These are phyloP conservation scores for Pao palembangensis DNA, from an alignment of 2,113 vertebrate genomes.

Conservation along the genomic window DNA sequence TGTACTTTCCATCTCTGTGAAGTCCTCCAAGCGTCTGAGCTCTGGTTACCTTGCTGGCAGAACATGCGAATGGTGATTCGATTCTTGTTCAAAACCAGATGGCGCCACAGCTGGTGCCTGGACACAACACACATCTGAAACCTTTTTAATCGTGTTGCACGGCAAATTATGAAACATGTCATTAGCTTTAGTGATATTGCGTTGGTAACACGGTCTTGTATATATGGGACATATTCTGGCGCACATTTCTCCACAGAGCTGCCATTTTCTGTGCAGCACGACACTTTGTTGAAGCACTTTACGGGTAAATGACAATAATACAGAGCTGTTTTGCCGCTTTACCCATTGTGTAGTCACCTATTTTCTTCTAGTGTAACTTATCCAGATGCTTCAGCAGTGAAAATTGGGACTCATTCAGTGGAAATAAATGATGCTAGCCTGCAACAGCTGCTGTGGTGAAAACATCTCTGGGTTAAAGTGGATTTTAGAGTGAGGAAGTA, in stretches of 20 bases:
- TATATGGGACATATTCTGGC: constrained; percentile 10
- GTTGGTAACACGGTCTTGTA: not conserved
- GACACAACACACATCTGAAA: constrained; percentile 32
- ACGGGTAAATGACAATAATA: not conserved
- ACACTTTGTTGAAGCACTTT: not conserved
- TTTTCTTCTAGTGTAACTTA: constrained; percentile 10
- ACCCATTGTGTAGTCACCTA: not conserved
- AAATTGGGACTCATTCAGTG: not conserved
- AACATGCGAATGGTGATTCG: constrained; percentile 11
- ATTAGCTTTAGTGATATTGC: constrained; percentile 4
- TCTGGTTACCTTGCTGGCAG: constrained; percentile 15
- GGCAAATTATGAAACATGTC: constrained; percentile 26
- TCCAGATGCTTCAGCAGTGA: constrained; percentile 35
- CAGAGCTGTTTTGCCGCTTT: not conserved
- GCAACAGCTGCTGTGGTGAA: too few relatives aligned
- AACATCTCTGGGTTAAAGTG: too few relatives aligned
- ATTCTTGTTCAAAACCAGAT: constrained; percentile 39
- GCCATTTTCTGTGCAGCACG: not conserved
- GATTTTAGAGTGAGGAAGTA: too few relatives aligned
- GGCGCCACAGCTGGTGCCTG: constrained; percentile 34
- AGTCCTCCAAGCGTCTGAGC: not conserved
- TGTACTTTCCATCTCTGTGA: not conserved
- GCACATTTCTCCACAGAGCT: not conserved
- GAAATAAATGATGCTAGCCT: too few relatives aligned
- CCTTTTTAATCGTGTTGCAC: constrained; percentile 29